Base-by-base conservation (phyloP, 2,113 vertebrate species). In the Corythornis cristatus region DNA sequence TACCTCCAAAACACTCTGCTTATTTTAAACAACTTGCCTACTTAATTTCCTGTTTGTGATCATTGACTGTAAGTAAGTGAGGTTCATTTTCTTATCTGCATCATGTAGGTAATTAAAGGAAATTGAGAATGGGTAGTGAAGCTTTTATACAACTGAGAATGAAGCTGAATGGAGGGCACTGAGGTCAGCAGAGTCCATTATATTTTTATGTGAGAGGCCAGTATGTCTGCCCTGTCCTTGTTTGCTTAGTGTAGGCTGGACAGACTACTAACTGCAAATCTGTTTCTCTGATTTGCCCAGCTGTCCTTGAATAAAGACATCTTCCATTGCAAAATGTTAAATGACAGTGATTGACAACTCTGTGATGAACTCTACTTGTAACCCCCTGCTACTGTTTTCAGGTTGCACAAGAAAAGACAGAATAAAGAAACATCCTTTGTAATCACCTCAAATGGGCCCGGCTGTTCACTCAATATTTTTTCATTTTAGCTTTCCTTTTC, bases 91-190 rank as follows among this genome's bases (percentile, higher is more conserved):
- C 98, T 98, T 98, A 99, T 98, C 98, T 98, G 96, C 98, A 98
- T 98, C 98, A 96, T 98, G 98, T 98, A 97, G 96, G 98, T 98
- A 98, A 99, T 99, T 98, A 99, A 98, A 98, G 98, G 98, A 98
- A 98, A 99, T 98, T 98, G 98, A 98, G 98, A 98, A 98, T 97
- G 97, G 98, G 98, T 97, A 98, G 97, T 97, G 97, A 98, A 97
- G 98, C 98, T 98, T 98, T 98, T 98, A 98, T 98, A 97, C 97
- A 96, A 96, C 96, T 97, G 97, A 96, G 97, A 98, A 96, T 97
- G 97, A 97, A 98, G 98, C 98, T 98, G 98, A 98, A 98, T 98
- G 98, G 95, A 97, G 98, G 98, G 97, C 97, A 98, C 92, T 0
- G 58, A 97, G 98, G 98, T 98, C 98, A 98, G 97, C 86, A 93